phyloP scores from a whole-genome alignment of 2,888 invertebrate genomes.

The Ommatoiulus sabulosus region DNA sequence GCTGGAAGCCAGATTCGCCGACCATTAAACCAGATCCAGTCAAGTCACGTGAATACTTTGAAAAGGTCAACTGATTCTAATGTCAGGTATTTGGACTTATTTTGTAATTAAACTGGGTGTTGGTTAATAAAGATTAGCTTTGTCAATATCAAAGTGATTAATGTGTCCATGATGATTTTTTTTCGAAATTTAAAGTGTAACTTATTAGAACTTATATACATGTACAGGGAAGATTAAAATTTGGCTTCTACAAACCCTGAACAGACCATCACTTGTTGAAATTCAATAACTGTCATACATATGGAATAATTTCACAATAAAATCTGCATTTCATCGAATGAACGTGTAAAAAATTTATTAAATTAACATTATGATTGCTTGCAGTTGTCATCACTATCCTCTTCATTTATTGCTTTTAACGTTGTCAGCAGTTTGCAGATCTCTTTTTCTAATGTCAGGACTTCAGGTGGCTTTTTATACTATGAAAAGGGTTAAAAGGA shows the following conservation, averaged over 20 bases:
- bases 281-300: too few relatives aligned
- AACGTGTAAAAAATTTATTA: too few relatives aligned
- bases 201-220: background rate
- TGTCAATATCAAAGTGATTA: background rate
- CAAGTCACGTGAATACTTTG: constrained; percentile 89
- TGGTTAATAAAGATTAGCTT: background rate
- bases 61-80: constrained; percentile 69
- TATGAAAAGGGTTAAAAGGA: background rate
- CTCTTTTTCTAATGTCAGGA: constrained; percentile 55
- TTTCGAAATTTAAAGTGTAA: background rate
- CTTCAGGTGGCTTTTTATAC: constrained; percentile 58
- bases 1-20: constrained; percentile 88
- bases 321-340: too few relatives aligned
- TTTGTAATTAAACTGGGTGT: background rate
- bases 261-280: too few relatives aligned
- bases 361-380: constrained; percentile 21
- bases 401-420: constrained; percentile 51
- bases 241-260: background rate
- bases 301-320: too few relatives aligned
- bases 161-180: background rate
- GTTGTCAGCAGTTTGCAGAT: constrained; percentile 49
- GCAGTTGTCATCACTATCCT: background rate
- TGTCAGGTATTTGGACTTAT: background rate
- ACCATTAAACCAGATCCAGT: constrained; percentile 92
- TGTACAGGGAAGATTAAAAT: background rate